These are phyloP conservation scores for Drosophila rufa DNA, from an alignment of 1,140 invertebrate species.

Conservation along the genomic window DNA sequence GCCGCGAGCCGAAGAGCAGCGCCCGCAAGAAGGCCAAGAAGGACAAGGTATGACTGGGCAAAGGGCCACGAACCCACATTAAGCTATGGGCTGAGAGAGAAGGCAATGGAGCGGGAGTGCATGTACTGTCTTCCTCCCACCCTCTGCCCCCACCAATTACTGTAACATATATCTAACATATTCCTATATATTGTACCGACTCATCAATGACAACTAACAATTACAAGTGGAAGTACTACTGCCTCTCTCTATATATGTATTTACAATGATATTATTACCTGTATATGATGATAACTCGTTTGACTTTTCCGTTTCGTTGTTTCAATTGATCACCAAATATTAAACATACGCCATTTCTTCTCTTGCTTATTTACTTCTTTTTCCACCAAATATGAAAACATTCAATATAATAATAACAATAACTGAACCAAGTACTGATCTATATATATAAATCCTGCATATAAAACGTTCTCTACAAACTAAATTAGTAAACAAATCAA, in stretches of 20 bases:
- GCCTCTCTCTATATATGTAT: constrained; percentile 45
- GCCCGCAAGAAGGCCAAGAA: constrained; percentile 86
- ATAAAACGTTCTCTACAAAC: constrained; percentile 47
- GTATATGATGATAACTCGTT: constrained; percentile 75
- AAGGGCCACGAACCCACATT: neutral
- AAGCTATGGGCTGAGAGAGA: constrained; percentile 9
- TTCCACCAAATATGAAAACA: constrained; percentile 67
- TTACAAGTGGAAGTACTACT: constrained; percentile 50
- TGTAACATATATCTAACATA: constrained; percentile 43
- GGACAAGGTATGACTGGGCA: constrained; percentile 86
- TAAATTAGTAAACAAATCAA: constrained; percentile 59
- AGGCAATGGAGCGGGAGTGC: constrained; percentile 11
- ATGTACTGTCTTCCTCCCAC: constrained; percentile 32
- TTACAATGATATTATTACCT: constrained; percentile 52
- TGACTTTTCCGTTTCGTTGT: constrained; percentile 75
- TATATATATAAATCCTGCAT: constrained; percentile 55
- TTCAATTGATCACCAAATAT: constrained; percentile 81
- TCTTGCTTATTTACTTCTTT: constrained; percentile 85
- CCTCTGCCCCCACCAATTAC: constrained; percentile 30
- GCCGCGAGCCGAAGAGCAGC: constrained; percentile 65
- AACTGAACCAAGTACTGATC: constrained; percentile 37
- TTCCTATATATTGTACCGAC: constrained; percentile 46
- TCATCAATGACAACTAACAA: constrained; percentile 42
- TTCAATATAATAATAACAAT: constrained; percentile 65
- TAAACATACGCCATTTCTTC: constrained; percentile 84